A percentile compares a stretch with the other conserved stretches of the same genome.
Conservation (phyloP, 2,888 invertebrate species). For the Apomyelois bistriatella region DNA sequence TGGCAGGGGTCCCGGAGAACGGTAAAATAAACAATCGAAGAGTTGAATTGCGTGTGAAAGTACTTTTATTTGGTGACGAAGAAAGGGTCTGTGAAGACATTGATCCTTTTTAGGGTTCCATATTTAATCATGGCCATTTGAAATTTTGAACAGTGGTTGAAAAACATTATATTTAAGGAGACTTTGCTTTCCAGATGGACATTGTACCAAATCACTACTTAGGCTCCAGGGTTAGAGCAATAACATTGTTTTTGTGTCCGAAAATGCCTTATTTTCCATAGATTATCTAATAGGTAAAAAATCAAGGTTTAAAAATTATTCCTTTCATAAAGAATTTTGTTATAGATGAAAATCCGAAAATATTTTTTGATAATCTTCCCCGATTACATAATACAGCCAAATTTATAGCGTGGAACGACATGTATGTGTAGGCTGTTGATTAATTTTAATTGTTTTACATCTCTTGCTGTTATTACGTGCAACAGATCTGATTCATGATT, state of each 20-base stretch:
- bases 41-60: slow-evolving; percentile 9
- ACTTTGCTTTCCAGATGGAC: no score
- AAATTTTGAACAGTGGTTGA: neutral
- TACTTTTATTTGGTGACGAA: slow-evolving; percentile 7
- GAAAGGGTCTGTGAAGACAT: neutral
- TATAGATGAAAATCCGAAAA: slow-evolving; percentile 1
- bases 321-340: no score
- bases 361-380: slow-evolving; percentile 1
- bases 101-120: slow-evolving; percentile 3
- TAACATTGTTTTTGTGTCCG: no score
- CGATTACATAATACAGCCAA: slow-evolving; percentile 2
- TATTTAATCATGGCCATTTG: neutral
- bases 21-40: slow-evolving; percentile 7
- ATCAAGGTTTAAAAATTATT: no score
- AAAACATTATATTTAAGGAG: no score
- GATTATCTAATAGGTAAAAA: no score
- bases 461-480: neutral
- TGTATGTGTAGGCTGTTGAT: slow-evolving; percentile 1
- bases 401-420: slow-evolving; percentile 7
- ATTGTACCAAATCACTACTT: no score
- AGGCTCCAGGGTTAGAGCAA: no score
- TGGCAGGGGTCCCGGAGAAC: slow-evolving; percentile 8
- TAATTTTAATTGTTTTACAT: neutral
- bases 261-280: no score
- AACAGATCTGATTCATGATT: no score